A percentile compares a stretch with the other conserved stretches of the same genome.
These are phyloP conservation scores for Pogona vitticeps DNA, from an alignment of 2,113 vertebrate genomes.

Conservation along the genomic window DNA sequence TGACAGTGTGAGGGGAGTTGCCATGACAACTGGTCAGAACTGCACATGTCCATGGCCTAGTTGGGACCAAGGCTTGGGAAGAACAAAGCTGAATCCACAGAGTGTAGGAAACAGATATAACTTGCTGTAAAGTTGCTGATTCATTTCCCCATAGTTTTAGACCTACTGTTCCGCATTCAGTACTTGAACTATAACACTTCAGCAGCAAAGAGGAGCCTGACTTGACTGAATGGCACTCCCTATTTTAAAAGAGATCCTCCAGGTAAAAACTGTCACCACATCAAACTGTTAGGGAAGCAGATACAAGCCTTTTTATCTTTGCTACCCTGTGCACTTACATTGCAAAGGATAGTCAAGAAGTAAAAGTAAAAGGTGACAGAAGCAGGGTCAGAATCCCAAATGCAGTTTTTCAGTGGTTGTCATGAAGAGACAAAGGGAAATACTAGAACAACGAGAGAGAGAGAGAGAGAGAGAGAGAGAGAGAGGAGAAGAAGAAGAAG, in stretches of 20 bases:
- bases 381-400: no score
- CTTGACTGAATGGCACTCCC: neutral
- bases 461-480: no score
- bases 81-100: neutral
- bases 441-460: no score
- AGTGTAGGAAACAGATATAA: neutral
- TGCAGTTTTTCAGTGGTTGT: no score
- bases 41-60: neutral
- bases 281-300: neutral
- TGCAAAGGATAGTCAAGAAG: no score
- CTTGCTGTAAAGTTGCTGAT: neutral
- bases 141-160: neutral
- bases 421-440: no score
- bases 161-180: no score
- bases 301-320: neutral
- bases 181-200: neutral
- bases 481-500: no score
- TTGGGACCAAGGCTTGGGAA: neutral
- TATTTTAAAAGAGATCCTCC: neutral
- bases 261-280: neutral
- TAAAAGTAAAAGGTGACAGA: no score
- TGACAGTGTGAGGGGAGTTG: conserved; percentile 23
- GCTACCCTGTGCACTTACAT: no score
- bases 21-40: conserved; percentile 13
- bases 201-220: neutral